These are phyloP conservation scores for Cosmia pyralina DNA, from an alignment of 2,888 invertebrate species.

Conservation along the genomic window DNA sequence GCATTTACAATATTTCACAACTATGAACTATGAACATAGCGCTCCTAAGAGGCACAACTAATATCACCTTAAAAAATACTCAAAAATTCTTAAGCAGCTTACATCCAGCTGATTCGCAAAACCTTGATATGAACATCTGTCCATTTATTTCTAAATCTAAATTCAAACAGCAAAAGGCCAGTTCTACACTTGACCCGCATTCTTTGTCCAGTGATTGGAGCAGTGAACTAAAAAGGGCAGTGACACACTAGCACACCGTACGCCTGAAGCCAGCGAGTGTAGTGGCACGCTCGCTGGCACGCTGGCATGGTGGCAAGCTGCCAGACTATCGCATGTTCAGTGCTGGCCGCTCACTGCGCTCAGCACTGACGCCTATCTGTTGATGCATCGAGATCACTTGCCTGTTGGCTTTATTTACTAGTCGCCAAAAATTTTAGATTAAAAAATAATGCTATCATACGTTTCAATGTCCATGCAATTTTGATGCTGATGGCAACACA, in stretches of 20 bases:
- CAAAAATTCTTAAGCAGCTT: too few relatives aligned
- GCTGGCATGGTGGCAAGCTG: slow-evolving; percentile 45
- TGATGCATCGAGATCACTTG: slow-evolving; percentile 35
- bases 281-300: neutral
- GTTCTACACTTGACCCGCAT: slow-evolving; percentile 33
- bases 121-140: neutral
- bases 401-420: slow-evolving; percentile 33
- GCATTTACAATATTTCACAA: neutral
- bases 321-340: slow-evolving; percentile 54
- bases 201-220: slow-evolving; percentile 17
- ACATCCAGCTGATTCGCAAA: neutral
- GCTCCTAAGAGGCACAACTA: neutral
- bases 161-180: neutral
- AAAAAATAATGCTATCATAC: neutral
- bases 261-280: neutral
- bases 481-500: neutral
- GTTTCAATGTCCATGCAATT: neutral
- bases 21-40: neutral
- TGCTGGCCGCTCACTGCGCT: slow-evolving; percentile 20
- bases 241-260: slow-evolving; percentile 26
- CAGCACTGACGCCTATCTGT: slow-evolving; percentile 32
- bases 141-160: neutral
- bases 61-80: neutral
- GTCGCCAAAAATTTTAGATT: neutral
- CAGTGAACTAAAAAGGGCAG: slow-evolving; percentile 33